A percentile compares a stretch with the other conserved stretches of the same genome.
These are phyloP conservation scores for Idaea biselata DNA, from an alignment of 2,888 invertebrate genomes.

Conservation along the genomic window DNA sequence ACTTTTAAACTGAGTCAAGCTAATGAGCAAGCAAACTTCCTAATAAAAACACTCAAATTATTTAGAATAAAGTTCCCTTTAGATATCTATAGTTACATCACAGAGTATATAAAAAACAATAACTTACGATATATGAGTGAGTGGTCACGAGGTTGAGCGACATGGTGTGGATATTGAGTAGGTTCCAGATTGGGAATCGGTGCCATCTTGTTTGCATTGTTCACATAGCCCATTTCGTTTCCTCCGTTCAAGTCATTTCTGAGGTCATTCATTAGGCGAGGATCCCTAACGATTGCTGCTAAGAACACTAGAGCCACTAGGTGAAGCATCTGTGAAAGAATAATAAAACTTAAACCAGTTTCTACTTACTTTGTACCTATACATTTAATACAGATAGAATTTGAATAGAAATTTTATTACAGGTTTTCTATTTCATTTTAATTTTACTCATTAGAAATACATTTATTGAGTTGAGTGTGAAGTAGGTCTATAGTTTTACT, in stretches of 20 bases:
- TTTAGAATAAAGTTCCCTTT: no score
- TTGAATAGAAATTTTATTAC: no score
- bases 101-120: neutral
- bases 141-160: constrained; percentile 77
- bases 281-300: constrained; percentile 87
- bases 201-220: constrained; percentile 80
- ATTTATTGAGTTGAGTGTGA: neutral
- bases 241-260: constrained; percentile 74
- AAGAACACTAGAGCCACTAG: constrained; percentile 87
- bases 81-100: no score
- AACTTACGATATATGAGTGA: constrained; percentile 84
- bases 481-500: constrained; percentile 45
- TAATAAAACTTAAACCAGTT: neutral
- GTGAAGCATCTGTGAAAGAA: constrained; percentile 83
- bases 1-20: no score
- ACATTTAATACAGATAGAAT: neutral
- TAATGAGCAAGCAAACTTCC: no score
- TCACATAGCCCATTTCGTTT: constrained; percentile 59
- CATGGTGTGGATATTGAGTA: constrained; percentile 74
- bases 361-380: neutral
- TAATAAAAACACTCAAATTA: no score
- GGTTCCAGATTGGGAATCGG: constrained; percentile 86
- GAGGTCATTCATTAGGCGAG: constrained; percentile 83
- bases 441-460: neutral
- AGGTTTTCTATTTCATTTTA: neutral